These are phyloP conservation scores for Oreochromis niloticus DNA, from an alignment of 2,113 vertebrate species.

Conservation along the genomic window DNA sequence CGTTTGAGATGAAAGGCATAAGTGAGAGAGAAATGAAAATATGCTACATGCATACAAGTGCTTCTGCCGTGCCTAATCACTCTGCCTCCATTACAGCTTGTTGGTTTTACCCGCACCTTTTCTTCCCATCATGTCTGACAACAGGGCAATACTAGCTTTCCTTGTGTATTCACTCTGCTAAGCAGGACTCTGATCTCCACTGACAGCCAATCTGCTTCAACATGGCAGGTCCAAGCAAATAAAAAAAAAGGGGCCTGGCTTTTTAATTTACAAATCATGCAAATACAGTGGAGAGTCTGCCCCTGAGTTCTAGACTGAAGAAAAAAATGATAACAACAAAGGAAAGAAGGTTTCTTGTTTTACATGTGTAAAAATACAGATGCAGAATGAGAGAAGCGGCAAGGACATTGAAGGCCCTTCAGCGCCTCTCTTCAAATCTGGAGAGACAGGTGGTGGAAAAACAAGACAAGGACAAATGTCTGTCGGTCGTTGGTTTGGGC, in stretches of 20 bases:
- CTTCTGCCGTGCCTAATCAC: conserved; percentile 47
- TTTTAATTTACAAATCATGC: conserved; percentile 40
- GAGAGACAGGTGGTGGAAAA: conserved; percentile 45
- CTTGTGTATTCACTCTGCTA: conserved; percentile 45
- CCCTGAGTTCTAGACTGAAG: neutral
- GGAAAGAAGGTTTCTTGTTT: neutral
- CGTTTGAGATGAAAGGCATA: conserved; percentile 16
- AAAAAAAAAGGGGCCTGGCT: neutral
- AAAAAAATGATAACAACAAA: neutral
- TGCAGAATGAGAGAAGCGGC: neutral
- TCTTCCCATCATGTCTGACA: conserved; percentile 74
- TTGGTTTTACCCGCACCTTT: conserved; percentile 57
- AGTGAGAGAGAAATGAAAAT: conserved; percentile 20
- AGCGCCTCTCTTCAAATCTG: conserved; percentile 37
- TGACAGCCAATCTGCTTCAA: conserved; percentile 46
- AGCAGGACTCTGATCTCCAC: conserved; percentile 54
- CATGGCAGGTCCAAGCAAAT: conserved; percentile 30
- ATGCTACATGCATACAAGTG: conserved; percentile 4
- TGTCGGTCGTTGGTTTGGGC: neutral
- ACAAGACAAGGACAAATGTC: conserved; percentile 62
- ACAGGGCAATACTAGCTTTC: conserved; percentile 45
- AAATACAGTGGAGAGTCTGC: neutral
- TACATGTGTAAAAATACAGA: neutral
- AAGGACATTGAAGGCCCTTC: conserved; percentile 19
- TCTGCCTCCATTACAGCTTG: conserved; percentile 26